Evolutionary conservation across 2,797 vertebrate genomes (phyloP).

Genomic region (Gymnocypris eckloni): DNA sequence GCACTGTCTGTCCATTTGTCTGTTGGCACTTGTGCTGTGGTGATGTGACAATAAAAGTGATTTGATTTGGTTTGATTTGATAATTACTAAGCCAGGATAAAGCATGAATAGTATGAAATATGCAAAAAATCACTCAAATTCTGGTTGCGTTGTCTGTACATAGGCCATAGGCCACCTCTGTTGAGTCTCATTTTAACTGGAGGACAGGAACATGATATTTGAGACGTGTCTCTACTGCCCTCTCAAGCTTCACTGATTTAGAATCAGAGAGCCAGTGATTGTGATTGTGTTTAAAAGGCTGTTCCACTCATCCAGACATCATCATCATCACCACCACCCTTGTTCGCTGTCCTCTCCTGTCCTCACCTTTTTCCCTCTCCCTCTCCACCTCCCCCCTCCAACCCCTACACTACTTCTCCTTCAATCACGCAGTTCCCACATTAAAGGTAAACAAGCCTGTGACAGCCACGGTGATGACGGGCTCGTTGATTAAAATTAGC

Average conservation of each 20-base stretch:
- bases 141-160: not conserved
- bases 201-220: constrained; percentile 8
- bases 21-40: too few species aligned
- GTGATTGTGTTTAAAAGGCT: constrained; percentile 52
- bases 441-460: constrained; percentile 88
- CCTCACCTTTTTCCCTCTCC: constrained; percentile 9
- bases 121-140: not conserved
- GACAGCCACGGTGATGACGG: constrained; percentile 85
- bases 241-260: constrained; percentile 42
- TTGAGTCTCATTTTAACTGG: constrained; percentile 1
- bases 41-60: too few species aligned
- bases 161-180: constrained; percentile 6
- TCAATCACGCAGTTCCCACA: constrained; percentile 87
- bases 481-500: constrained; percentile 91
- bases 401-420: constrained; percentile 71
- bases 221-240: constrained; percentile 16
- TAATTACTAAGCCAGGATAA: too few species aligned
- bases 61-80: too few species aligned
- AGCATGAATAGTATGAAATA: too few species aligned
- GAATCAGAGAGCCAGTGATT: constrained; percentile 46
- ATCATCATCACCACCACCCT: constrained; percentile 37
- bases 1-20: too few species aligned
- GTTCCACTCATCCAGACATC: constrained; percentile 37
- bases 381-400: not conserved
- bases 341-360: constrained; percentile 44